Evolutionary conservation across 2,797 vertebrate species (phyloP).

Genomic region (Etheostoma perlongum): DNA sequence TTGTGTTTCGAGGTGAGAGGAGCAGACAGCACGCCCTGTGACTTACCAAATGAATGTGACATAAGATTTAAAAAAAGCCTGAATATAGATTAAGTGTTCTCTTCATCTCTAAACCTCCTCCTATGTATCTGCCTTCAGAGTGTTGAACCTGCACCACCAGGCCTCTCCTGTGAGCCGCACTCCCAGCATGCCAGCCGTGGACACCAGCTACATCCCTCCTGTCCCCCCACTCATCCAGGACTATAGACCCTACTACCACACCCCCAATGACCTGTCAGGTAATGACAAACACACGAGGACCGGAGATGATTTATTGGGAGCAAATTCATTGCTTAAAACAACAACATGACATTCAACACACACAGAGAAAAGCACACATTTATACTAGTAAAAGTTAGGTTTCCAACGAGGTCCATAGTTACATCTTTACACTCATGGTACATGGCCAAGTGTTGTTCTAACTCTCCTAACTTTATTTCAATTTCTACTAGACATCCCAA

Average conservation of each 20-base stretch:
- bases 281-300: constrained; percentile 32
- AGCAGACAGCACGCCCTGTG: constrained; percentile 6
- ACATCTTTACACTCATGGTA: not conserved
- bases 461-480: not conserved
- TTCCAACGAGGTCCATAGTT: not conserved
- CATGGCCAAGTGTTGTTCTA: not conserved
- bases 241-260: constrained; percentile 96
- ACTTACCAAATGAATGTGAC: constrained; percentile 13
- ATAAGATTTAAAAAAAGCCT: constrained; percentile 12
- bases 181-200: constrained; percentile 94
- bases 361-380: not conserved
- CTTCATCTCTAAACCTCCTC: constrained; percentile 1
- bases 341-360: not conserved
- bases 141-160: constrained; percentile 94
- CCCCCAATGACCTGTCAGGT: constrained; percentile 96
- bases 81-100: constrained; percentile 12
- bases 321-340: not conserved
- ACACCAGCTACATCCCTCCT: constrained; percentile 95
- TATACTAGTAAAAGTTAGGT: not conserved
- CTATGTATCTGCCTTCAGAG: constrained; percentile 65
- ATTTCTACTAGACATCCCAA: not conserved
- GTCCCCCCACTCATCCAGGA: constrained; percentile 94
- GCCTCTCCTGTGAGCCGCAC: constrained; percentile 94
- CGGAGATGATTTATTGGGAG: not conserved
- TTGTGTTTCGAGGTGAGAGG: constrained; percentile 17